Evolutionary conservation across 2,113 vertebrate genomes (phyloP), one percentile per base, ranked within the genome.

Genomic region (Cyanoderma ruficeps): DNA sequence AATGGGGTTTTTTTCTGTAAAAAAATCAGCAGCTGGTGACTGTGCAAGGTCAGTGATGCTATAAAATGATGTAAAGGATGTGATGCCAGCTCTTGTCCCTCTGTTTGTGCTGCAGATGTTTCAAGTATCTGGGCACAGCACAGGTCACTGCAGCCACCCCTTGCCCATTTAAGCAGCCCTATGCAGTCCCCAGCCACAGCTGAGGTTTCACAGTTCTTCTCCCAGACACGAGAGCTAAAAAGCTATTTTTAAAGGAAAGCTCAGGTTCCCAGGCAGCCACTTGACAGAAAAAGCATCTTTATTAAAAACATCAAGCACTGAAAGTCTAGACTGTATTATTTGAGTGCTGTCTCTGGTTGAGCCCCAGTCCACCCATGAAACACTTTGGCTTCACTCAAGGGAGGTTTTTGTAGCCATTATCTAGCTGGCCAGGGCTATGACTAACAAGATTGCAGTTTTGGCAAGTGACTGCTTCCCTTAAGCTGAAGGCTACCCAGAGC

Each of bases 191-290:
- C 0, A 8, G 72, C 57, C 8, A 11, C 8, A 71, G 81, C 56
- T 35, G 63, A 87, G 46, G 42, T 78, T 76, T 89, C 63, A 71
- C 41, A 46, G 44, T 21, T 87, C 92, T 84, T 31, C 80, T 72
- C 74, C 67, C 81, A 83, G 25, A 76, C 57, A 70, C 46, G 65
- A 94, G 30, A 80, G 50, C n/a, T 85, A 85, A 87, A 94, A 87
- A 59, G 10, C 28, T 83, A 19, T 87, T 91, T 91, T 74, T 74
- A 69, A 96, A 91, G 23, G 67, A 89, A 94, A 90, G 70, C 42
- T 85, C 65, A 87, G 77, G 72, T 76, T 95, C 69, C 82, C 65
- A 79, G 82, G 82, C 79, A 95, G 91, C 67, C 63, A 80, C 75
- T 87, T 67, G 75, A 93, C 75, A 70, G 59, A 52, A 88, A 87